Conservation (phyloP, 2,888 invertebrate species). For the Troides aeacus region DNA sequence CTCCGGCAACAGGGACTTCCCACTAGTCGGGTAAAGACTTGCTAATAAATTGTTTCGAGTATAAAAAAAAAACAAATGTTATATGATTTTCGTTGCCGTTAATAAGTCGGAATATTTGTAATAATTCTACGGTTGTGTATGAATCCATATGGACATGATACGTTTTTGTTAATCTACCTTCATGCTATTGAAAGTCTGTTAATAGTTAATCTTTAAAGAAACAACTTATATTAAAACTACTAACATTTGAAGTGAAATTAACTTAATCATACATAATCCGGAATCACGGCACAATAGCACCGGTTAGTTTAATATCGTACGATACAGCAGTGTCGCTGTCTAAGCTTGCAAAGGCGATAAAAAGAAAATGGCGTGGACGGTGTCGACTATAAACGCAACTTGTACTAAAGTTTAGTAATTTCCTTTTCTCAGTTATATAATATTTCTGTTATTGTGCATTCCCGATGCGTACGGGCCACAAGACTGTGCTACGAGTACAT, state of each 20-base stretch:
- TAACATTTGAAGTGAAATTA: constrained; percentile 9
- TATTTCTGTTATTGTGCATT: constrained; percentile 31
- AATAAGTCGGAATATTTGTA: no score
- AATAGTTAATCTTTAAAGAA: background rate
- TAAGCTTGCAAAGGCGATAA: constrained; percentile 24
- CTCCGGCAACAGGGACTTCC: no score
- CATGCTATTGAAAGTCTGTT: background rate
- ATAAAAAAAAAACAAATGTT: no score
- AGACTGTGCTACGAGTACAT: constrained; percentile 36
- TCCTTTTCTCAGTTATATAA: constrained; percentile 22
- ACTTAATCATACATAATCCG: constrained; percentile 6
- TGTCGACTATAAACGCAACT: constrained; percentile 27
- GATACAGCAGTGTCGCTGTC: constrained; percentile 17
- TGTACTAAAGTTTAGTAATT: constrained; percentile 27
- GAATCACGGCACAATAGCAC: constrained; percentile 14
- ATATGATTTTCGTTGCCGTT: no score
- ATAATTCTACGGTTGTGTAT: no score
- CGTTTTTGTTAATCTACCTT: background rate
- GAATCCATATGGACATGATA: background rate
- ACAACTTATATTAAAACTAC: background rate
- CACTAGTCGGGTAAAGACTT: no score
- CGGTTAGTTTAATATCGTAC: constrained; percentile 26
- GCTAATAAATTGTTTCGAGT: no score
- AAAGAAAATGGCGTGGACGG: constrained; percentile 29
- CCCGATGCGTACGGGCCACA: constrained; percentile 32